A percentile compares a stretch with the other conserved stretches of the same genome.
These are phyloP conservation scores for Tyrophagus putrescentiae DNA, from an alignment of 1,140 invertebrate genomes.

Conservation along the genomic window DNA sequence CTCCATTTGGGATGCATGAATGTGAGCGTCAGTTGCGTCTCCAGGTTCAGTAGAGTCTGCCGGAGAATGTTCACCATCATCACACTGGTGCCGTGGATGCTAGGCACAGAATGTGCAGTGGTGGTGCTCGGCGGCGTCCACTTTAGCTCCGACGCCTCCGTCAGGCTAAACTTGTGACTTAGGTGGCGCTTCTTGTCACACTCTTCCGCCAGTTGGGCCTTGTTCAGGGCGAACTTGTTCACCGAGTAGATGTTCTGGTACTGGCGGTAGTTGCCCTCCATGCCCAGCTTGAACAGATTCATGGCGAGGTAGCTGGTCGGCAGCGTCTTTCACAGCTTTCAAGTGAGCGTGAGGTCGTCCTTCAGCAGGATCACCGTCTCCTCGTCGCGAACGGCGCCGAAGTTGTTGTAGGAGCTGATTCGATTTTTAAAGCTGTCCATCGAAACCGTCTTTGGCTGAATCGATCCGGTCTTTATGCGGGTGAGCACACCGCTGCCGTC, in stretches of 20 bases:
- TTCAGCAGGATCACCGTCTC: constrained; percentile 32
- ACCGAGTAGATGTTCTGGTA: constrained; percentile 81
- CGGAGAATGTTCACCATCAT: constrained; percentile 54
- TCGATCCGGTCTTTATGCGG: constrained; percentile 54
- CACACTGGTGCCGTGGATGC: constrained; percentile 46
- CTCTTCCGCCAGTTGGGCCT: constrained; percentile 83
- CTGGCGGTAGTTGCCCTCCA: constrained; percentile 53
- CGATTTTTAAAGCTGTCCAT: constrained; percentile 42
- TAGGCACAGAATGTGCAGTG: too few species aligned
- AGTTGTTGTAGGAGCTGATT: not conserved
- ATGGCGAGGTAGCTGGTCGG: not conserved
- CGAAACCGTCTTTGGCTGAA: constrained; percentile 45
- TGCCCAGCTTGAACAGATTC: constrained; percentile 36
- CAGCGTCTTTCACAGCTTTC: constrained; percentile 36
- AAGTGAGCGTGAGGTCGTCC: constrained; percentile 37
- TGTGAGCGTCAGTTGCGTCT: constrained; percentile 64
- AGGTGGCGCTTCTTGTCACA: constrained; percentile 86
- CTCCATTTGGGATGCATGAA: constrained; percentile 88
- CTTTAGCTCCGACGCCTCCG: constrained; percentile 78
- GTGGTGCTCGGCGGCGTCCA: constrained; percentile 41
- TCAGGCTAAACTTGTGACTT: constrained; percentile 88
- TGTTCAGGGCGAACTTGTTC: constrained; percentile 76
- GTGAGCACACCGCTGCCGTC: constrained; percentile 40
- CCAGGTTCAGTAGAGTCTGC: constrained; percentile 70
- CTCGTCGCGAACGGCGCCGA: constrained; percentile 29